These are phyloP conservation scores for Merops nubicus DNA, from an alignment of 2,113 vertebrate genomes.

Conservation along the genomic window DNA sequence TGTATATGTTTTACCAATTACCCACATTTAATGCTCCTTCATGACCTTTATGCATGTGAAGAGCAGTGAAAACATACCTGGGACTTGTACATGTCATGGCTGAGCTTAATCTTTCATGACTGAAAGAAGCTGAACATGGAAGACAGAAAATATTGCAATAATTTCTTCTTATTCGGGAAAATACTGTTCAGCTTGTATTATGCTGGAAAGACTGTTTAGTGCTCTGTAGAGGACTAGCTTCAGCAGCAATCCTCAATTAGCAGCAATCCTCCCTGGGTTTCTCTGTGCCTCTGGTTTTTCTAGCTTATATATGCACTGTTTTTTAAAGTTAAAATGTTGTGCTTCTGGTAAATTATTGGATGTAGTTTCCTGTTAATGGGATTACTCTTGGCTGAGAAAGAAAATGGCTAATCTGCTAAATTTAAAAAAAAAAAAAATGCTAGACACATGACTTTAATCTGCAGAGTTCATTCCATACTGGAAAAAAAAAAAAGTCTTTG, in stretches of 20 bases:
- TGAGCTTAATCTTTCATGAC: background rate
- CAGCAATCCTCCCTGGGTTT: background rate
- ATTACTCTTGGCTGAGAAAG: background rate
- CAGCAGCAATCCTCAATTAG: background rate
- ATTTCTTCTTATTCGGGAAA: background rate
- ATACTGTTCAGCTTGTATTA: background rate
- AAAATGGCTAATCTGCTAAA: fast-evolving
- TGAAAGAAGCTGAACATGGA: background rate
- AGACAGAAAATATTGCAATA: background rate
- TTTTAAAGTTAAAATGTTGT: background rate
- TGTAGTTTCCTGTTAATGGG: background rate
- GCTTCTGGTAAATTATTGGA: background rate
- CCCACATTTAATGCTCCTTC: background rate
- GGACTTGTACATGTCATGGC: background rate
- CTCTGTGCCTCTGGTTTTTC: background rate
- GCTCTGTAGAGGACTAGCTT: background rate
- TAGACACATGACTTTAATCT: fast-evolving
- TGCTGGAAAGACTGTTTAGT: background rate
- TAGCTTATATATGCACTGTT: fast-evolving
- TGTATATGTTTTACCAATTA: background rate
- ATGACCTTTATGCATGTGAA: background rate
- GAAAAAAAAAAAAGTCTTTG: background rate
- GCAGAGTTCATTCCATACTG: background rate
- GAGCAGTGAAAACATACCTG: background rate
- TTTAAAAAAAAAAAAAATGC: background rate